Conservation (phyloP, 2,888 invertebrate genomes). For the Serripes groenlandicus region DNA sequence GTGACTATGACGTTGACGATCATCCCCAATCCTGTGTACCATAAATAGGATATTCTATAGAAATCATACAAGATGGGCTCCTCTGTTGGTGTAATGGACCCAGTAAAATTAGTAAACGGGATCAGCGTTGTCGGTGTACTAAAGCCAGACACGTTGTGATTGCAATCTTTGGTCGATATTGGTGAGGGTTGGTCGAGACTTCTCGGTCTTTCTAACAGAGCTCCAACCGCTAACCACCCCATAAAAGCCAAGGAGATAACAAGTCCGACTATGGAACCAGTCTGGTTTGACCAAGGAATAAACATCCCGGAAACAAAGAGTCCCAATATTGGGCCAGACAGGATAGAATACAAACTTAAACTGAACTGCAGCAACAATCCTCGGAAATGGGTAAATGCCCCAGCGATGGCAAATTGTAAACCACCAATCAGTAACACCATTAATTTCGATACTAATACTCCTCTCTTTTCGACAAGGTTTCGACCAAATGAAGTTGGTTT, state of each 20-base stretch:
- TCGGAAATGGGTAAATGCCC: conserved; percentile 43
- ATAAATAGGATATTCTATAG: conserved; percentile 71
- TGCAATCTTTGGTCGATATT: conserved; percentile 41
- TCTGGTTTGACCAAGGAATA: conserved; percentile 87
- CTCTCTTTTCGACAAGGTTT: conserved; percentile 32
- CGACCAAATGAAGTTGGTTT: conserved; percentile 56
- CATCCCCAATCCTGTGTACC: conserved; percentile 71
- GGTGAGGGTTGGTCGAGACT: conserved; percentile 23
- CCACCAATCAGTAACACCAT: conserved; percentile 50
- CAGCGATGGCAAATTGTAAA: conserved; percentile 60
- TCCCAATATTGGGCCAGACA: conserved; percentile 81
- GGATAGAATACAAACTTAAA: conserved; percentile 79
- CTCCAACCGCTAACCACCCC: conserved; percentile 60
- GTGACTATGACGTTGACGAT: conserved; percentile 59
- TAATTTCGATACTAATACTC: conserved; percentile 41
- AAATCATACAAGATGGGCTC: conserved; percentile 54
- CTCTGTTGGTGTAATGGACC: conserved; percentile 5
- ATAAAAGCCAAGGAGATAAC: conserved; percentile 58
- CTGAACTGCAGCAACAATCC: conserved; percentile 79
- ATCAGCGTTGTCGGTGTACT: neutral
- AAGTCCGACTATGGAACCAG: conserved; percentile 61
- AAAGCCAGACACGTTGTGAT: conserved; percentile 30
- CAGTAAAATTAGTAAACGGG: neutral
- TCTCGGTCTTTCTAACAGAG: conserved; percentile 44
- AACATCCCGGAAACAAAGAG: conserved; percentile 82